phyloP scores from a whole-genome alignment of 1,140 invertebrate species.

The Pomacea maculata region DNA sequence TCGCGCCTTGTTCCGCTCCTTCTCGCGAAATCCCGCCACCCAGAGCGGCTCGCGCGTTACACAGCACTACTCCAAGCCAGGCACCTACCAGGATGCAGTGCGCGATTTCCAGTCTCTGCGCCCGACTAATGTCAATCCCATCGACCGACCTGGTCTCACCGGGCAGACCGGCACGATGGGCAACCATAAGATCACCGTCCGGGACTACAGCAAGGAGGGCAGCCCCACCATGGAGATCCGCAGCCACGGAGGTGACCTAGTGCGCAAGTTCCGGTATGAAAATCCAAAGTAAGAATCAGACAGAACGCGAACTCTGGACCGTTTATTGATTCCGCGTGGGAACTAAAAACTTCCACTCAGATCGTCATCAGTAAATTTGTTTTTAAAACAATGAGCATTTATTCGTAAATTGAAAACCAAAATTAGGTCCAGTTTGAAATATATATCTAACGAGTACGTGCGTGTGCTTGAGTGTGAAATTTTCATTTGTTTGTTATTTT shows the following conservation, averaged over 20 bases:
- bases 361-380: too few relatives aligned
- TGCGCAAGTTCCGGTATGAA: slow-evolving; percentile 31
- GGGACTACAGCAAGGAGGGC: slow-evolving; percentile 11
- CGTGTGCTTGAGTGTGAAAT: too few relatives aligned
- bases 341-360: too few relatives aligned
- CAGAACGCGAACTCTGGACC: too few relatives aligned
- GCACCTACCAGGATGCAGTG: slow-evolving; percentile 26
- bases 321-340: too few relatives aligned
- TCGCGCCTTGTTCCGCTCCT: slow-evolving; percentile 1
- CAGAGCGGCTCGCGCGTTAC: slow-evolving; percentile 26
- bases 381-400: too few relatives aligned
- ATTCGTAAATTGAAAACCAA: too few relatives aligned
- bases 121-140: background rate
- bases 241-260: slow-evolving; percentile 15
- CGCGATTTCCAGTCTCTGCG: slow-evolving; percentile 25
- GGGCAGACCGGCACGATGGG: slow-evolving; percentile 20
- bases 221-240: slow-evolving; percentile 29
- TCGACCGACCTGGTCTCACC: slow-evolving; percentile 1
- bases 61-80: slow-evolving; percentile 18
- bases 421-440: too few relatives aligned
- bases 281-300: too few relatives aligned
- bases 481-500: too few relatives aligned
- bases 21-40: background rate
- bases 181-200: slow-evolving; percentile 21
- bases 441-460: too few relatives aligned